Percentiles rank a stretch among this genome's conserved stretches.
These are phyloP conservation scores for Ictidomys tridecemlineatus DNA, from an alignment of 2,113 vertebrate genomes.

Conservation along the genomic window DNA sequence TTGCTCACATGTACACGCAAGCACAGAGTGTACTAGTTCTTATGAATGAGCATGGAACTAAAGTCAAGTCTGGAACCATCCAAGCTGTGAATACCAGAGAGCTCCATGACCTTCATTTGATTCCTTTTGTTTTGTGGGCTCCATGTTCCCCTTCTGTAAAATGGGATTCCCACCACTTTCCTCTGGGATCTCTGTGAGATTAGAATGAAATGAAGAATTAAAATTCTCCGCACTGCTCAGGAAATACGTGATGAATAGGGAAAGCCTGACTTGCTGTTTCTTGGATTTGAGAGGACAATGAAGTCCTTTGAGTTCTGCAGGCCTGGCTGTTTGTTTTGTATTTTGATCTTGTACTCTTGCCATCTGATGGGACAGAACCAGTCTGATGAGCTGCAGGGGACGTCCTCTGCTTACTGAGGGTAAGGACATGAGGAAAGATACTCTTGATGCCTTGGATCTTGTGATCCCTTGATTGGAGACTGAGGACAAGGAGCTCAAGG, in stretches of 20 bases:
- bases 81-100: not conserved
- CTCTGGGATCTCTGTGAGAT: accelerated
- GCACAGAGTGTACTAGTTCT: not conserved
- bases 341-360: not conserved
- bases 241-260: not conserved
- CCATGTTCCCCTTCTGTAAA: not conserved
- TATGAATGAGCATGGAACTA: accelerated
- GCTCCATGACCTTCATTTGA: accelerated
- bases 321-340: not conserved
- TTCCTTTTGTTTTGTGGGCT: not conserved
- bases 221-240: accelerated
- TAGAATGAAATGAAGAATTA: accelerated
- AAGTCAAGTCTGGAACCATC: not conserved
- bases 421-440: not conserved
- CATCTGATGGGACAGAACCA: not conserved
- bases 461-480: not conserved
- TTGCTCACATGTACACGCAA: accelerated
- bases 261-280: not conserved
- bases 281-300: not conserved
- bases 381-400: not conserved
- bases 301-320: not conserved
- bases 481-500: not conserved
- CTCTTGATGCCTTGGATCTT: not conserved
- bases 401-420: not conserved
- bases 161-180: not conserved